Base-by-base conservation (phyloP, 2,113 vertebrate species). In the Ovibos moschatus region DNA sequence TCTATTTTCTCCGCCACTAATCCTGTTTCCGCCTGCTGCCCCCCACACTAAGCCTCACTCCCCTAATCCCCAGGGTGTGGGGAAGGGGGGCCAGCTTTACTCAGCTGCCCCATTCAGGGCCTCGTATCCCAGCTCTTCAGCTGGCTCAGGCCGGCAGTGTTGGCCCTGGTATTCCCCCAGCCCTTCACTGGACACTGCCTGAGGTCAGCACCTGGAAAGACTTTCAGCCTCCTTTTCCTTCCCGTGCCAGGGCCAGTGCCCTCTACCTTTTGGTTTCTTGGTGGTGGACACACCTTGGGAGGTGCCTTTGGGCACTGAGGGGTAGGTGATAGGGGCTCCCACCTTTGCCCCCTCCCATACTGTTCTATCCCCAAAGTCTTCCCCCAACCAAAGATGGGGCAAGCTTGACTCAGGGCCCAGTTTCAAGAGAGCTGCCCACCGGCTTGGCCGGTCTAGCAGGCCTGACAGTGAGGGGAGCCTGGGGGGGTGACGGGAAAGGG, bases 371-470 rank as follows among this genome's bases (percentile, higher is more conserved):
- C 88, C 74, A 7, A 17, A 89, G 40, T 96, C 89, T 96, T 90
- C 10, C 84, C 92, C 76, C 94, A 62, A 95, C 94, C 93, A 74
- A 50, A 89, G 94, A 96, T 79, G 76, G 96, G 93, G 79, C 96
- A 97, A 95, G 95, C 89, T 98, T 98, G 98, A 98, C 98, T 98
- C 98, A 94, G 95, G 98, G 98, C 98, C 98, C 93, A 97, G 98
- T 98, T 98, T 98, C 97, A 97, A 97, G 98, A 98, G 96, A 97
- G 95, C 98, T 98, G 98, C 98, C 98, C 98, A 98, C 98, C 91
- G 89, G 98, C 97, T 91, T 97, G 98, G 98, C 98, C 97, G 98
- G 98, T 98, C 98, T 87, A 98, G 98, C 98, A 97, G 98, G 98
- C 97, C 98, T 92, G 97, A 97, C 98, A 97, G 97, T 98, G 98